Evolutionary conservation across 2,888 invertebrate species (phyloP).

Genomic region (Lepidocyrtoides sp.): DNA sequence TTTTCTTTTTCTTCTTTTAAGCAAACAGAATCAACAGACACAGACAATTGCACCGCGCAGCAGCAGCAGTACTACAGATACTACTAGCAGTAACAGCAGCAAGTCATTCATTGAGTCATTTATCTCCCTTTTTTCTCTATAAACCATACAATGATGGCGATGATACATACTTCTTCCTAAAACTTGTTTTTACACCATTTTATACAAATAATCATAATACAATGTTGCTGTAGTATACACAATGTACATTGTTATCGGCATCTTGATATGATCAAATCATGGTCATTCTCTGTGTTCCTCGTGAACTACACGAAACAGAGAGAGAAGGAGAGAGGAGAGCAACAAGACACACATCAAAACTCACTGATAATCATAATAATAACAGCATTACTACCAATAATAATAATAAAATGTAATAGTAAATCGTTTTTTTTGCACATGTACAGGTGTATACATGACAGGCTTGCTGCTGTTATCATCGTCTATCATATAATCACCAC

Average conservation of each 20-base stretch:
- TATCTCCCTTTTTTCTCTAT: slow-evolving; percentile 31
- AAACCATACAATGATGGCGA: neutral
- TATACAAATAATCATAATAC: slow-evolving; percentile 34
- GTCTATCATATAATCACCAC: neutral
- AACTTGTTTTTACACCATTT: slow-evolving; percentile 77
- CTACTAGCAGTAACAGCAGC: too few species aligned
- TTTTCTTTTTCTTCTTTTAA: slow-evolving; percentile 7
- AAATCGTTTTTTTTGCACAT: slow-evolving; percentile 34
- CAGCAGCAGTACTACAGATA: neutral
- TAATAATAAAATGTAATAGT: slow-evolving; percentile 75
- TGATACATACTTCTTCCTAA: slow-evolving; percentile 42
- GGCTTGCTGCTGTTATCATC: neutral
- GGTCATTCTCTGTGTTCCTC: neutral
- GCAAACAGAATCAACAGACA: slow-evolving; percentile 44
- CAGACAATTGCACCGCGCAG: slow-evolving; percentile 7
- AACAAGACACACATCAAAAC: slow-evolving; percentile 15
- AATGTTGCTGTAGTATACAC: neutral
- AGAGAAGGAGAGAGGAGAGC: too few species aligned
- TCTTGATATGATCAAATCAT: slow-evolving; percentile 26
- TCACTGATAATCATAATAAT: slow-evolving; percentile 63
- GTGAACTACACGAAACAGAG: slow-evolving; percentile 12
- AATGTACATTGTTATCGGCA: slow-evolving; percentile 52
- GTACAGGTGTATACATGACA: neutral
- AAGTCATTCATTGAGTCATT: slow-evolving; percentile 75
- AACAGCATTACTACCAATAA: slow-evolving; percentile 68